These are phyloP conservation scores for Chrysotoxum bicinctum DNA, from an alignment of 2,888 invertebrate species.

Conservation along the genomic window DNA sequence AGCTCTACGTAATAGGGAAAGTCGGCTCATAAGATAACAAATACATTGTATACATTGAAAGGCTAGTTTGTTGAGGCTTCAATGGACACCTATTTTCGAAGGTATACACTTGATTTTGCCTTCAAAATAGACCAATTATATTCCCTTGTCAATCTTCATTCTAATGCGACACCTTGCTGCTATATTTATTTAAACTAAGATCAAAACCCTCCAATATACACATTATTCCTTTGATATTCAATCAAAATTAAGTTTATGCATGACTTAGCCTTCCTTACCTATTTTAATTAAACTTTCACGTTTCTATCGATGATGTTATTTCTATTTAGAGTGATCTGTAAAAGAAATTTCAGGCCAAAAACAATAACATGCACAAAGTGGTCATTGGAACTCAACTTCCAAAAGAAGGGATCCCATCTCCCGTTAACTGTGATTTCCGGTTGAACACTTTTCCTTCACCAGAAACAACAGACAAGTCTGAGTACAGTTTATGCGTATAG, in stretches of 20 bases:
- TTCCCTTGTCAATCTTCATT: too few relatives aligned
- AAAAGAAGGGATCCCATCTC: not conserved
- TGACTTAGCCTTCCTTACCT: not conserved
- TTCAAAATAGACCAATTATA: too few relatives aligned
- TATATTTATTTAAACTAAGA: too few relatives aligned
- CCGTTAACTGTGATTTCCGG: constrained; percentile 37
- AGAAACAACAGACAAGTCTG: constrained; percentile 25
- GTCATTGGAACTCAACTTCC: constrained; percentile 18
- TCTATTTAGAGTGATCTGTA: constrained; percentile 5
- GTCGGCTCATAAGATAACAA: too few relatives aligned
- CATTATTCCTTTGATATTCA: not conserved
- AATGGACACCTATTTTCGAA: too few relatives aligned
- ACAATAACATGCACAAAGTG: constrained; percentile 39
- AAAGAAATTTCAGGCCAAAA: constrained; percentile 36
- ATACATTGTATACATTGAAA: too few relatives aligned
- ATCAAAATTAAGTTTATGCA: not conserved
- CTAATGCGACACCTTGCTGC: too few relatives aligned
- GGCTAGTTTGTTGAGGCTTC: too few relatives aligned
- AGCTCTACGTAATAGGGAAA: too few relatives aligned
- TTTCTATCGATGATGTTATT: constrained; percentile 26
- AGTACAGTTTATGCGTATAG: not conserved
- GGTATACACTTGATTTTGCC: too few relatives aligned
- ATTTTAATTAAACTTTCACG: constrained; percentile 59
- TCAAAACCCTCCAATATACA: too few relatives aligned
- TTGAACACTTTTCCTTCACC: constrained; percentile 37